Conservation (phyloP, 2,888 invertebrate genomes). For the Caenorhabditis doughertyi region DNA sequence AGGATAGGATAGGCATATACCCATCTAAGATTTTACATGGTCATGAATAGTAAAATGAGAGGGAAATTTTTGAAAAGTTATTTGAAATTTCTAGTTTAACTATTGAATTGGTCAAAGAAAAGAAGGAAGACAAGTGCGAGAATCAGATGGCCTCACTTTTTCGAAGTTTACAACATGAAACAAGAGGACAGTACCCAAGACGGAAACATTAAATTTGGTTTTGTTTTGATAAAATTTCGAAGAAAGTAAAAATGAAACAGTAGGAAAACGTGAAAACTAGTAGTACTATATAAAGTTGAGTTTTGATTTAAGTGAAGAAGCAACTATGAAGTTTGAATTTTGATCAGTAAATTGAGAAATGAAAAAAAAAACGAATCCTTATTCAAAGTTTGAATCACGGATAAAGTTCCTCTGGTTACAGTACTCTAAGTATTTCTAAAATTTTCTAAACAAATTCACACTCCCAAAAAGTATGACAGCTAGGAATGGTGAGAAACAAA, state of each 20-base stretch:
- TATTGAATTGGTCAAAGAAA: conserved; percentile 27
- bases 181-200: conserved; percentile 23
- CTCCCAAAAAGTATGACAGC: no score
- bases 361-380: no score
- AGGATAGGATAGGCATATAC: conserved; percentile 17
- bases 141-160: conserved; percentile 35
- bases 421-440: no score
- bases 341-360: no score
- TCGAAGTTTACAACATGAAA: conserved; percentile 44
- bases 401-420: no score
- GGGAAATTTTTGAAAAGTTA: neutral
- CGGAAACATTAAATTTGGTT: conserved; percentile 23
- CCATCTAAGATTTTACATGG: neutral
- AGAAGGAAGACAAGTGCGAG: conserved; percentile 15
- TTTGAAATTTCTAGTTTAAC: conserved; percentile 11
- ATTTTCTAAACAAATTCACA: no score
- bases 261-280: no score
- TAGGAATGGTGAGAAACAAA: neutral
- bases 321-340: no score
- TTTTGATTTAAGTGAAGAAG: no score
- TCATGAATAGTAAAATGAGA: neutral
- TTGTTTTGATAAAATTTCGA: conserved; percentile 7
- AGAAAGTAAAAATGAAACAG: neutral
- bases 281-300: no score
- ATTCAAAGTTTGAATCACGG: no score